A percentile compares a stretch with the other conserved stretches of the same genome.
These are phyloP conservation scores for Psammodynastes pulverulentus DNA, from an alignment of 2,113 vertebrate genomes.

Conservation along the genomic window DNA sequence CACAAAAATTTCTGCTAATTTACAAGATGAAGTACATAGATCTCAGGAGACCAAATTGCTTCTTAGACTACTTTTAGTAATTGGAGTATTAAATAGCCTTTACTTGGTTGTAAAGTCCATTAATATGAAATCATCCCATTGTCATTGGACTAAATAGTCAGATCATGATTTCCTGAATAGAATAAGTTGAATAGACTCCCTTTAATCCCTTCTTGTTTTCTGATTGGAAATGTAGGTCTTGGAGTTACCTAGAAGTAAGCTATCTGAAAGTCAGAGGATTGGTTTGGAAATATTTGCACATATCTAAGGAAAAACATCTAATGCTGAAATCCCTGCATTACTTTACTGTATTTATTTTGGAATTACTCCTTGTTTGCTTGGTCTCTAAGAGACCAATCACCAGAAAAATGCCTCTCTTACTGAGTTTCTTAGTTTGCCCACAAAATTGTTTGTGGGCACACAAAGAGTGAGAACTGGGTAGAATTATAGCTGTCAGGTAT, in stretches of 20 bases:
- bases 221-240: neutral
- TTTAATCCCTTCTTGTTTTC: neutral
- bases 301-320: neutral
- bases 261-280: neutral
- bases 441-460: neutral
- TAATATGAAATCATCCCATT: neutral
- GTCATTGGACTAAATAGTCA: neutral
- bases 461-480: neutral
- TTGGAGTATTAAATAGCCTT: neutral
- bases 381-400: neutral
- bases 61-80: neutral
- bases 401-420: neutral
- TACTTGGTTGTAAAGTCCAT: neutral
- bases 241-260: neutral
- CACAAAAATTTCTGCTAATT: neutral
- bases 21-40: neutral
- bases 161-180: neutral
- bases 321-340: neutral
- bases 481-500: neutral
- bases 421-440: too few relatives aligned
- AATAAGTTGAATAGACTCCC: neutral
- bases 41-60: neutral
- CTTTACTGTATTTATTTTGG: neutral
- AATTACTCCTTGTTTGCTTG: neutral
- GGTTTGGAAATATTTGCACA: neutral